phyloP scores from a whole-genome alignment of 1,140 invertebrate species.

The Bombus superbus region DNA sequence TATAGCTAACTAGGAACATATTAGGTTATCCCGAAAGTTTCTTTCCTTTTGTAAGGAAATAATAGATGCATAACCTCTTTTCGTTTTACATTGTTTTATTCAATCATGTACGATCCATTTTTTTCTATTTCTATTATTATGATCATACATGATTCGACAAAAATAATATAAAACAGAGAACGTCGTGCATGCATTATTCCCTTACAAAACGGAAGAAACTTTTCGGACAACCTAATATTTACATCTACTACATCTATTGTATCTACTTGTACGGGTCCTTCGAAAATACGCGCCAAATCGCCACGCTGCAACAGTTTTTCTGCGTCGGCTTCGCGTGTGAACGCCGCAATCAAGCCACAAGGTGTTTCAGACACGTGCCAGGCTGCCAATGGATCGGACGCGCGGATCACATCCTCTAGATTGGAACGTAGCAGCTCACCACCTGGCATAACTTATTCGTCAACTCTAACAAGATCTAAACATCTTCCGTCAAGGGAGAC shows the following conservation, averaged over 20 bases:
- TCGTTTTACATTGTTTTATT: no score
- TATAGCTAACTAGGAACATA: no score
- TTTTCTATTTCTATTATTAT: no score
- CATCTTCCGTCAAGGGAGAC: background rate
- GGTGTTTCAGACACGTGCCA: slow-evolving; percentile 80
- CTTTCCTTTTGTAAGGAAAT: no score
- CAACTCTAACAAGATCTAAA: background rate
- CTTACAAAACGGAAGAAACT: no score
- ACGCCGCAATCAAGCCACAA: slow-evolving; percentile 79
- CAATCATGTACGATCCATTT: no score
- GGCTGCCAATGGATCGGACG: slow-evolving; percentile 67
- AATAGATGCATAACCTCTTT: no score
- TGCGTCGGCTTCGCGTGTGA: slow-evolving; percentile 77
- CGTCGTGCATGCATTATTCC: no score
- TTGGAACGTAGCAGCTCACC: slow-evolving; percentile 66
- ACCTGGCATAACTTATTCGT: slow-evolving; percentile 32
- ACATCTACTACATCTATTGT: background rate
- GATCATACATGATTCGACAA: no score
- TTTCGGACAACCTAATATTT: no score
- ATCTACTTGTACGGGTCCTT: slow-evolving; percentile 79
- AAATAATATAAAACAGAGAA: no score
- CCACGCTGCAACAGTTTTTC: slow-evolving; percentile 76
- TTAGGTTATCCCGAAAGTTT: no score
- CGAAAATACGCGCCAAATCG: slow-evolving; percentile 76
- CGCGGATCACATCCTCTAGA: slow-evolving; percentile 77